Evolutionary conservation across 1,140 invertebrate species (phyloP).

Genomic region (Branchinecta lynchi): DNA sequence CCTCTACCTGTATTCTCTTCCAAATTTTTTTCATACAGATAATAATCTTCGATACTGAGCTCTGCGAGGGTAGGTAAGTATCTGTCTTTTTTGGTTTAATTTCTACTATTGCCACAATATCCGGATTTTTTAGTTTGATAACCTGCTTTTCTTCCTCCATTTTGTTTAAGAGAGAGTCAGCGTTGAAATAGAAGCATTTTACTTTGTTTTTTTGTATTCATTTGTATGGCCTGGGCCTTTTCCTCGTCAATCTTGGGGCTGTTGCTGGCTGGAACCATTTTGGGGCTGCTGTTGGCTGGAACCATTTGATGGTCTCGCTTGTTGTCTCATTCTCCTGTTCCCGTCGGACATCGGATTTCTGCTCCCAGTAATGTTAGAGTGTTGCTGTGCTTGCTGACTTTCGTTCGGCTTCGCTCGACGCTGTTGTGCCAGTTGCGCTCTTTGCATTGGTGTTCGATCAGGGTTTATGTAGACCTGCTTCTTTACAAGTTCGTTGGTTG

Average conservation of each 20-base stretch:
- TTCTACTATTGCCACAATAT: constrained; percentile 13
- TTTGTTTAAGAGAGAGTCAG: constrained; percentile 15
- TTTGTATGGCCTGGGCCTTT: constrained; percentile 9
- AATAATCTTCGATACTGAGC: constrained; percentile 8
- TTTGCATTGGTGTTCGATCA: constrained; percentile 14
- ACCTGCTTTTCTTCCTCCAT: constrained; percentile 11
- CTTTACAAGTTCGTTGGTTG: constrained; percentile 3
- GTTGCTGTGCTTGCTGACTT: constrained; percentile 5
- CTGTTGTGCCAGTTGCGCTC: neutral
- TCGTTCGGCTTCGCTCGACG: neutral
- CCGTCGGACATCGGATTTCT: neutral
- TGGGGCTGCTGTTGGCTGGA: no score
- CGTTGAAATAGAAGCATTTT: constrained; percentile 16
- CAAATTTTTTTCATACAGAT: constrained; percentile 8
- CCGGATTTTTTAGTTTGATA: constrained; percentile 4
- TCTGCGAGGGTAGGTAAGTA: constrained; percentile 13
- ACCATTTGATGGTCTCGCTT: constrained; percentile 6
- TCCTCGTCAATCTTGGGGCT: constrained; percentile 8
- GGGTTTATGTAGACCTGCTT: constrained; percentile 16
- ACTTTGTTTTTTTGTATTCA: constrained; percentile 6
- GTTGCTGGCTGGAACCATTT: no score
- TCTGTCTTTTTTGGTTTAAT: constrained; percentile 13
- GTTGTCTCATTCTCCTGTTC: constrained; percentile 5
- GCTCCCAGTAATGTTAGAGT: constrained; percentile 9
- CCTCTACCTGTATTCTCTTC: constrained; percentile 11